These are phyloP conservation scores for Sinocyclocheilus anshuiensis DNA, from an alignment of 2,113 vertebrate genomes.

Conservation along the genomic window DNA sequence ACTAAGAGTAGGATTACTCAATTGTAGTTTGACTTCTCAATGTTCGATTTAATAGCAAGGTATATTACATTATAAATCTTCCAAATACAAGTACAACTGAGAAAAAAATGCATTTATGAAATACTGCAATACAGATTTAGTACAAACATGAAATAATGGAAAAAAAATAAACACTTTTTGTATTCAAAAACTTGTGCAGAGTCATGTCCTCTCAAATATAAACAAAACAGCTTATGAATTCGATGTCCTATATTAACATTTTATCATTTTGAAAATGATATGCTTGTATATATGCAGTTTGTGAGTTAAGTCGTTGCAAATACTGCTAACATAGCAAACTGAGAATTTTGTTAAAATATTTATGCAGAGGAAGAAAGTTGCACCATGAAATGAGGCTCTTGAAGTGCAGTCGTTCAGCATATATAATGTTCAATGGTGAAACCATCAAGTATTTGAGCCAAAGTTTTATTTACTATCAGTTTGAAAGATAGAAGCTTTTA, in stretches of 20 bases:
- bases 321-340: constrained; percentile 18
- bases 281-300: constrained; percentile 6
- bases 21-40: neutral
- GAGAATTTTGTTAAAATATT: neutral
- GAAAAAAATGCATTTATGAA: constrained; percentile 39
- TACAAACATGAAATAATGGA: constrained; percentile 45
- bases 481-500: neutral
- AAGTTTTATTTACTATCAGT: neutral
- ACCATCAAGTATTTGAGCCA: constrained; percentile 3
- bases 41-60: constrained; percentile 40
- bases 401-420: neutral
- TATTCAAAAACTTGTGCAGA: constrained; percentile 52
- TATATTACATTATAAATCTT: constrained; percentile 35
- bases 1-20: neutral
- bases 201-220: neutral
- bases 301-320: neutral
- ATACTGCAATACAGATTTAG: constrained; percentile 34
- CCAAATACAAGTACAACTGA: constrained; percentile 37
- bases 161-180: constrained; percentile 36
- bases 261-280: neutral
- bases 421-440: neutral
- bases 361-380: neutral
- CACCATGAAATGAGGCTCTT: constrained; percentile 11
- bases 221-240: constrained; percentile 27
- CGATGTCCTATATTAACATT: neutral